Percentiles rank a stretch among this genome's conserved stretches.
Conservation (phyloP, 2,888 invertebrate genomes). For the Nycteola revayana region DNA sequence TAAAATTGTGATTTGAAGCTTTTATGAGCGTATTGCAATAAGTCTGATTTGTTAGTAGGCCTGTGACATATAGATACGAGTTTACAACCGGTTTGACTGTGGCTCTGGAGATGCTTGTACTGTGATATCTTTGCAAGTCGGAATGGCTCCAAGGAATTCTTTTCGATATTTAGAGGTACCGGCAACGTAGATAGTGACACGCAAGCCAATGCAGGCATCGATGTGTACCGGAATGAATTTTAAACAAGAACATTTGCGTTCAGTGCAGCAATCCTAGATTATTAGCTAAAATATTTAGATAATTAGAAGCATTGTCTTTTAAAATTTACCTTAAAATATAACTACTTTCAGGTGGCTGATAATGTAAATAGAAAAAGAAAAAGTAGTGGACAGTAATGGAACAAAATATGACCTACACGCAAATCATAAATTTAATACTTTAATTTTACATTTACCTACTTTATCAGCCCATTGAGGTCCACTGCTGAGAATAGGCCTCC, state of each 20-base stretch:
- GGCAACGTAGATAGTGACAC: slow-evolving; percentile 38
- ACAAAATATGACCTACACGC: too few relatives aligned
- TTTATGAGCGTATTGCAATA: slow-evolving; percentile 21
- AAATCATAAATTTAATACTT: too few relatives aligned
- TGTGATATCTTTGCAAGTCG: slow-evolving; percentile 38
- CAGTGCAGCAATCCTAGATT: slow-evolving; percentile 4
- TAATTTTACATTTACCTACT: too few relatives aligned
- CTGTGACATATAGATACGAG: slow-evolving; percentile 43
- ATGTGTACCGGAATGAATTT: slow-evolving; percentile 25
- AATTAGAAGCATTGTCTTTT: too few relatives aligned
- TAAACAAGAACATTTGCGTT: slow-evolving; percentile 23
- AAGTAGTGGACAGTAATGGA: too few relatives aligned
- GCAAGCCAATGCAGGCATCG: slow-evolving; percentile 33
- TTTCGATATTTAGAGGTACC: slow-evolving; percentile 40
- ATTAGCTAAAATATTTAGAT: too few relatives aligned
- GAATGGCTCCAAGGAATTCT: slow-evolving; percentile 35
- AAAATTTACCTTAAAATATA: too few relatives aligned
- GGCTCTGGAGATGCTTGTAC: slow-evolving; percentile 33
- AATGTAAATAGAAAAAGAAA: too few relatives aligned
- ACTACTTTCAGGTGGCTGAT: too few relatives aligned
- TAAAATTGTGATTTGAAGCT: background rate
- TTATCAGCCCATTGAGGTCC: too few relatives aligned
- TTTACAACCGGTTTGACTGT: slow-evolving; percentile 41
- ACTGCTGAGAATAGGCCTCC: too few relatives aligned
- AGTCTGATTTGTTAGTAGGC: slow-evolving; percentile 25